These are phyloP conservation scores for Antheraea assamensis DNA, from an alignment of 2,888 invertebrate genomes.

Conservation along the genomic window DNA sequence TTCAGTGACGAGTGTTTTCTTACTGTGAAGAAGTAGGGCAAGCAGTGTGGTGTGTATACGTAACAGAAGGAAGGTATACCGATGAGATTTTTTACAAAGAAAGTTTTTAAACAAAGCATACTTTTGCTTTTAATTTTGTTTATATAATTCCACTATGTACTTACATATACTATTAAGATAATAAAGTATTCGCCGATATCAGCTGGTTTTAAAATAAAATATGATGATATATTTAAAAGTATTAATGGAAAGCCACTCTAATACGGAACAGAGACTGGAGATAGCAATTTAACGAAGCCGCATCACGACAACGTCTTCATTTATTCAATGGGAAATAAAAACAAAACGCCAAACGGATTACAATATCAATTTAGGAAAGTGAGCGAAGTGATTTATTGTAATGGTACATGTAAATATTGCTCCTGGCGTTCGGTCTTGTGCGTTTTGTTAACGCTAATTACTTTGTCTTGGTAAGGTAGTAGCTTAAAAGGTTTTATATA, in stretches of 20 bases:
- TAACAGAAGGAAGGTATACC: too few species aligned
- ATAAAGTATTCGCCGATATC: too few species aligned
- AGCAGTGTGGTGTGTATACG: too few species aligned
- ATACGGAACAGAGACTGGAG: conserved; percentile 44
- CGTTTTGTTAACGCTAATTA: conserved; percentile 55
- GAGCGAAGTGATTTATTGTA: conserved; percentile 77
- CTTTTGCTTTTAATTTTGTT: too few species aligned
- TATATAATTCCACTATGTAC: too few species aligned
- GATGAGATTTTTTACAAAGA: too few species aligned
- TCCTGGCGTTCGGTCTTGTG: conserved; percentile 35
- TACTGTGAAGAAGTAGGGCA: too few species aligned
- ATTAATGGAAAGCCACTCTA: conserved; percentile 42
- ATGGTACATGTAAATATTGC: conserved; percentile 70
- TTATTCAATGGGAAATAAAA: conserved; percentile 75
- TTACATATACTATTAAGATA: too few species aligned
- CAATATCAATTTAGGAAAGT: conserved; percentile 83
- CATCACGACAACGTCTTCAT: conserved; percentile 78
- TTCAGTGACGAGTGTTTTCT: too few species aligned
- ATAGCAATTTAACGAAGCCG: conserved; percentile 81
- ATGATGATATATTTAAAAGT: conserved; percentile 14
- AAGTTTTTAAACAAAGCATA: too few species aligned
- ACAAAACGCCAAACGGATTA: conserved; percentile 71
- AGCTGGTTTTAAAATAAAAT: too few species aligned
- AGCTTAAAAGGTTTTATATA: conserved; percentile 9
- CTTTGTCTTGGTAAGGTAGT: conserved; percentile 30